These are phyloP conservation scores for Kryptolebias marmoratus DNA, from an alignment of 2,113 vertebrate genomes.

Conservation along the genomic window DNA sequence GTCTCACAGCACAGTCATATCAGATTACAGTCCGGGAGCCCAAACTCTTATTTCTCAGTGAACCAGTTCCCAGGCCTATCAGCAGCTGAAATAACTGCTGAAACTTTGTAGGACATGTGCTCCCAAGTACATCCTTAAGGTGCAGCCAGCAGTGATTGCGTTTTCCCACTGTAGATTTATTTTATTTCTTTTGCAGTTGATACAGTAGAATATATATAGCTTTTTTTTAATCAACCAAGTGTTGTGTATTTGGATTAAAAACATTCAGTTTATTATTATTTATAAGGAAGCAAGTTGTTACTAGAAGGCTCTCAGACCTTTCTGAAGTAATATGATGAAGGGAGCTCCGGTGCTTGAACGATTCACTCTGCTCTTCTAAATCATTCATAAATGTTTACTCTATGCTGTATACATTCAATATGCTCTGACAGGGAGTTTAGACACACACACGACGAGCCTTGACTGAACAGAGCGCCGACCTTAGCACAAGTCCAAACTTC, in stretches of 20 bases:
- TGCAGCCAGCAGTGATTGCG: slow-evolving; percentile 1
- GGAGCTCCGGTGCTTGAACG: slow-evolving; percentile 48
- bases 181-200: neutral
- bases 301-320: too few species aligned
- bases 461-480: slow-evolving; percentile 31
- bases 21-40: slow-evolving; percentile 27
- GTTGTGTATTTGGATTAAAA: too few species aligned
- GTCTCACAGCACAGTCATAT: slow-evolving; percentile 20
- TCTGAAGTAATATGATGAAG: too few species aligned
- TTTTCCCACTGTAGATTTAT: neutral
- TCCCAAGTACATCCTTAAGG: neutral
- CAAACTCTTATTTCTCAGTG: slow-evolving; percentile 22
- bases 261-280: neutral
- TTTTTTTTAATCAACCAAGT: neutral
- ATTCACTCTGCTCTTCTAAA: slow-evolving; percentile 52
- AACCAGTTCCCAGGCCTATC: neutral
- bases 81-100: slow-evolving; percentile 15
- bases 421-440: slow-evolving; percentile 47
- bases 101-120: slow-evolving; percentile 8
- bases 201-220: neutral
- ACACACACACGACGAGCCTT: slow-evolving; percentile 22
- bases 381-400: slow-evolving; percentile 77
- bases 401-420: slow-evolving; percentile 50
- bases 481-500: slow-evolving; percentile 52
- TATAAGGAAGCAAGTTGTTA: too few species aligned